A percentile compares a stretch with the other conserved stretches of the same genome.
Conservation (phyloP, 2,113 vertebrate species). For the Fulmarus glacialis region DNA sequence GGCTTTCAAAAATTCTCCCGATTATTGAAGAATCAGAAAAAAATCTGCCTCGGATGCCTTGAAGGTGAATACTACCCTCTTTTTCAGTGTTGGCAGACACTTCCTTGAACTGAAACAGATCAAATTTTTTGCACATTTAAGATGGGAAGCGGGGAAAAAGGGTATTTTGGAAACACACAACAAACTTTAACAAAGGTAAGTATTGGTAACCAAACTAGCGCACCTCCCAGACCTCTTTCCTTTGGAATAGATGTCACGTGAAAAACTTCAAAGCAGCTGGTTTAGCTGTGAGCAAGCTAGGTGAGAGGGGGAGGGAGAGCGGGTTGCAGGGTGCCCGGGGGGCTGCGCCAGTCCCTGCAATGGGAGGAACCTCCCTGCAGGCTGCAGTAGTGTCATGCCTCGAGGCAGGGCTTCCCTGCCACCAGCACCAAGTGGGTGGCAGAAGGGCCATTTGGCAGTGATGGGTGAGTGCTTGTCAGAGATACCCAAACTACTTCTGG, state of each 20-base stretch:
- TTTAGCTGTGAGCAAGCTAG: not conserved
- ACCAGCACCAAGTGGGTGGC: not conserved
- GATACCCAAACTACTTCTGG: not conserved
- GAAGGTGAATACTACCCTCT: not conserved
- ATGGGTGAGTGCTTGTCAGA: not conserved
- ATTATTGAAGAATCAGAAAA: not conserved
- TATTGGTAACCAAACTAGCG: not conserved
- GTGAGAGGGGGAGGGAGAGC: not conserved
- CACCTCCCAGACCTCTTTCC: not conserved
- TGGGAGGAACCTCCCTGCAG: not conserved
- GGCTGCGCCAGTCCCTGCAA: not conserved
- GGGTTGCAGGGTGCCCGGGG: not conserved
- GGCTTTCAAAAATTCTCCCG: not conserved
- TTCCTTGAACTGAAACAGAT: not conserved
- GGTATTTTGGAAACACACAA: not conserved
- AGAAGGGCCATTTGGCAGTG: not conserved
- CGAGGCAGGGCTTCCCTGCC: rapidly evolving
- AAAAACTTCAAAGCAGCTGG: not conserved
- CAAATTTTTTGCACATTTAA: not conserved
- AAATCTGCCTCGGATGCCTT: not conserved
- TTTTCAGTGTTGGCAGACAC: not conserved
- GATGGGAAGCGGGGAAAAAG: not conserved
- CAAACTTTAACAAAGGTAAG: not conserved
- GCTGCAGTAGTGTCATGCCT: not conserved
- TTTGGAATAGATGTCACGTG: rapidly evolving